phyloP scores from a whole-genome alignment of 2,113 vertebrate species.

The Aix galericulata region DNA sequence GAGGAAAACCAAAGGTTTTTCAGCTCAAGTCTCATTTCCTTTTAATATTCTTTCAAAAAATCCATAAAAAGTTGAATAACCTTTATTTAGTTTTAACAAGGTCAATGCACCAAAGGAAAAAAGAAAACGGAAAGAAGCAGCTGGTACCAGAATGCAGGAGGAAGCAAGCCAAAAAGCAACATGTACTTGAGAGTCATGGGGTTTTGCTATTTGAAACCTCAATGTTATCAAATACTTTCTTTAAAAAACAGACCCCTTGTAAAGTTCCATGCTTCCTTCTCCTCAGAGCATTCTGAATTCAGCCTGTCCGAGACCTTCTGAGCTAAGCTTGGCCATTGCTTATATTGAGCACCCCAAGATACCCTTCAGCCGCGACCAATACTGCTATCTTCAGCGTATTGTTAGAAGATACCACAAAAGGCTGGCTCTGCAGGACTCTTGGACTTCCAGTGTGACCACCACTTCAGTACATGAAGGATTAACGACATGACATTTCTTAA shows the following conservation, averaged over 20 bases:
- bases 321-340: not conserved
- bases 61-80: not conserved
- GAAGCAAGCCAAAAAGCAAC: not conserved
- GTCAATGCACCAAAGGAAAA: not conserved
- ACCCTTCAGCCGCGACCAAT: not conserved
- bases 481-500: not conserved
- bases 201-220: not conserved
- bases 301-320: not conserved
- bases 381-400: not conserved
- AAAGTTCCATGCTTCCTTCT: not conserved
- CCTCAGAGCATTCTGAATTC: not conserved
- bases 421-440: not conserved
- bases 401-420: not conserved
- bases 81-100: not conserved
- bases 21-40: not conserved
- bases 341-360: fast-evolving
- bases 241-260: not conserved
- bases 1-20: not conserved
- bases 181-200: not conserved
- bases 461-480: not conserved
- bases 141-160: not conserved
- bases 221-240: not conserved
- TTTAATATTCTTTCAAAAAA: not conserved
- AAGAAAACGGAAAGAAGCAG: not conserved
- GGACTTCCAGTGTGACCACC: not conserved